Evolutionary conservation across 1,140 invertebrate species (phyloP).

Genomic region (Aphaenogaster floridana): DNA sequence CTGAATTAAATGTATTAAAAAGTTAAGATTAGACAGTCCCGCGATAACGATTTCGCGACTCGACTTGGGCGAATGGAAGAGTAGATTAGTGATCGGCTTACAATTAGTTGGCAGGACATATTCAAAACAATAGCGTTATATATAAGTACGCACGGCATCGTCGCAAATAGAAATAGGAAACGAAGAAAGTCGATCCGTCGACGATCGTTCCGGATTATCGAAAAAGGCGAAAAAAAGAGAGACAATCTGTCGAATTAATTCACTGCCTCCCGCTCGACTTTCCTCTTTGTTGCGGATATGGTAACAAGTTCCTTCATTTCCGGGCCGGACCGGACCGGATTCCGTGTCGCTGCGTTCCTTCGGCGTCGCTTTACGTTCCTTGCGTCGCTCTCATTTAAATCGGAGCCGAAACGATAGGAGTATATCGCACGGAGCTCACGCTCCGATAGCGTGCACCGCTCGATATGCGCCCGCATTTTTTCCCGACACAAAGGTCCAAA

Average conservation of each 20-base stretch:
- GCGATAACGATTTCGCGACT: conserved; percentile 13
- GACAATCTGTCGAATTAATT: conserved; percentile 15
- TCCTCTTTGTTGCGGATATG: conserved; percentile 45
- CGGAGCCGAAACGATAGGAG: conserved; percentile 37
- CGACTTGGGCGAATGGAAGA: background rate
- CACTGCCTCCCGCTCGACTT: conserved; percentile 22
- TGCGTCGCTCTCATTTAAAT: conserved; percentile 29
- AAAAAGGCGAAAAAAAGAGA: background rate
- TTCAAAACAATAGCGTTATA: background rate
- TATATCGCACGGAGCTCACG: conserved; percentile 21
- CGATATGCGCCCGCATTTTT: background rate
- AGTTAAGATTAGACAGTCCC: background rate
- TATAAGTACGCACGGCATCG: background rate
- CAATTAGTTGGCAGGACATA: background rate
- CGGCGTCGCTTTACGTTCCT: background rate
- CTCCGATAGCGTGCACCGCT: conserved; percentile 7
- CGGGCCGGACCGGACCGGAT: conserved; percentile 59
- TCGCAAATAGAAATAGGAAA: background rate
- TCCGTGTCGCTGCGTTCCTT: background rate
- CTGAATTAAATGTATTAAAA: conserved; percentile 16
- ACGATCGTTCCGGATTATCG: background rate
- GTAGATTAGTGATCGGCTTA: background rate
- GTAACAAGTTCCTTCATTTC: conserved; percentile 64
- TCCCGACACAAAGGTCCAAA: background rate
- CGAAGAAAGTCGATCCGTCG: background rate